Evolutionary conservation across 2,797 vertebrate species (phyloP), one percentile per base, ranked within the genome.

Genomic region (Basileuterus tristriatus): DNA sequence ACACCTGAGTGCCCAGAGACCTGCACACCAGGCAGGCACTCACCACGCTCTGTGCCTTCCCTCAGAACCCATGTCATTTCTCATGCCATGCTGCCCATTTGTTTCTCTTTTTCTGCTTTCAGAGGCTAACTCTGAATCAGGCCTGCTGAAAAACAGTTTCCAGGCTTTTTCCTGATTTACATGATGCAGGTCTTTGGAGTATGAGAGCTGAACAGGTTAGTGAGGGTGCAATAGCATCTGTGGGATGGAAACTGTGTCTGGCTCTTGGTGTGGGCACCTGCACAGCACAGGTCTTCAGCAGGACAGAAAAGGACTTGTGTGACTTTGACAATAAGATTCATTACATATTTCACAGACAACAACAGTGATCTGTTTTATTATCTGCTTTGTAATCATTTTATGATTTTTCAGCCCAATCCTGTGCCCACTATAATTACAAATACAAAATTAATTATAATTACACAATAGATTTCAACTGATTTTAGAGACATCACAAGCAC

Each of bases 261-360:
- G 32, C 23, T 74, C 50, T 21, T n/a, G 41, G 30, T 17, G 65
- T 9, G 30, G 19, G 15, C 36, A 64, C 43, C 37, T 30, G 18
- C 2, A 3, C 55, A 65, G 43, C 32, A 41, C 49, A n/a, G 19
- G 9, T 2, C 49, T 81, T 13, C 22, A 69, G 55, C 44, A 50
- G 43, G 52, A 36, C 8, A 53, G 41, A 50, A 58, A 50, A 75
- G 53, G 30, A 49, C 27, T 65, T 2, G 0, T 1, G 6, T 1
- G 2, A 7, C 68, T 86, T 30, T 49, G n/a, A 76, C 11, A 46
- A 8, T 3, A 13, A 22, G 47, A 75, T 34, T 64, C 27, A 46
- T 22, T 52, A 7, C 23, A 56, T 37, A 60, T 88, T 46, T 80
- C 65, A 43, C 7, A 49, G 41, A 62, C 19, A 74, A 55, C 6